phyloP scores from a whole-genome alignment of 2,888 invertebrate genomes.

The Ophioninae sp. region DNA sequence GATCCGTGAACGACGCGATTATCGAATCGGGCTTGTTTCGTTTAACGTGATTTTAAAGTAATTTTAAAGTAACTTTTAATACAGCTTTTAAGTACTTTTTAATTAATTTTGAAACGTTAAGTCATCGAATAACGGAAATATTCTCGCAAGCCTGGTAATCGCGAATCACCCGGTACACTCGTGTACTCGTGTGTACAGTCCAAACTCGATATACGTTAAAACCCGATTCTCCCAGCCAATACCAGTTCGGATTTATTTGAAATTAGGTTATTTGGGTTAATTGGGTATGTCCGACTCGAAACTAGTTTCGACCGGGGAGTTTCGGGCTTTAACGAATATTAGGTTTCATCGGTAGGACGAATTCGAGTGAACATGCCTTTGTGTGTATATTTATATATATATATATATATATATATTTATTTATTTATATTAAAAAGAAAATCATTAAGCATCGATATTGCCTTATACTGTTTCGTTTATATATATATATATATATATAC shows the following conservation, averaged over 20 bases:
- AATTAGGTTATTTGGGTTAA: neutral
- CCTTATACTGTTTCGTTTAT: no score
- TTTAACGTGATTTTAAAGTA: no score
- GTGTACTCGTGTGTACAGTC: neutral
- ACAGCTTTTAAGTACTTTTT: no score
- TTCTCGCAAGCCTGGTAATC: neutral
- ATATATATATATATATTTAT: no score
- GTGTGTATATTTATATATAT: neutral
- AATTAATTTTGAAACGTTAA: no score
- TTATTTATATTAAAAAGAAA: no score
- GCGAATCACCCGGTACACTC: neutral
- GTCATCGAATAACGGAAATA: no score
- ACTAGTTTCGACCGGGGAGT: neutral
- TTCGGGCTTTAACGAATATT: neutral
- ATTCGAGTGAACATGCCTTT: neutral
- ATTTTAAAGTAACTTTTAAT: no score
- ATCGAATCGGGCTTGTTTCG: no score
- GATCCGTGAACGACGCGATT: no score
- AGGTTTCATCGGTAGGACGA: neutral
- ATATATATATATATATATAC: no score
- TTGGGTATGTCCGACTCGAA: neutral
- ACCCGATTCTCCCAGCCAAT: neutral
- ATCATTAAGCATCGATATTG: no score
- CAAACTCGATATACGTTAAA: neutral
- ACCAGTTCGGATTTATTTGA: neutral